Percentiles rank a stretch among this genome's conserved stretches.
Conservation (phyloP, 2,797 vertebrate genomes). For the Discoglossus pictus region DNA sequence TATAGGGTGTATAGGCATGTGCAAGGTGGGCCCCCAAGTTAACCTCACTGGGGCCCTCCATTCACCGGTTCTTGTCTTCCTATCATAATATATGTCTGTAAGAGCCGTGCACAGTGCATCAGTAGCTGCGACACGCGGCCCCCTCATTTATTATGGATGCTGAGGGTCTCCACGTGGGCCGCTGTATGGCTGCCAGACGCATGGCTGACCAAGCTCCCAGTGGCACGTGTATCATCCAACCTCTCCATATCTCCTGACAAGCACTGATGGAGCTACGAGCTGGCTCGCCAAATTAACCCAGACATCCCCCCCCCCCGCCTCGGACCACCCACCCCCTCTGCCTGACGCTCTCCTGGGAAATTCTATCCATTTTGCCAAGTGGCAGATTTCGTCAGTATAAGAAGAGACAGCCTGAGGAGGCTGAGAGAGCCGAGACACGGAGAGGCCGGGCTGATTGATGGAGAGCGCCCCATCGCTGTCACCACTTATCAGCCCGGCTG, state of each 20-base stretch:
- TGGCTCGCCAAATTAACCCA: constrained; percentile 23
- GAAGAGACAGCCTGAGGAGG: constrained; percentile 14
- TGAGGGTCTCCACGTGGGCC: neutral
- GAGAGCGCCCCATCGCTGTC: constrained; percentile 25
- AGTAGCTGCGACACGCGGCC: too few species aligned
- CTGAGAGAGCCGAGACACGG: constrained; percentile 1
- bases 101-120: too few species aligned
- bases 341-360: constrained; percentile 5
- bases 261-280: constrained; percentile 7
- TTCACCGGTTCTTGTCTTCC: too few species aligned
- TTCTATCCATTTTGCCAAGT: constrained; percentile 28
- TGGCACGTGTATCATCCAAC: constrained; percentile 13
- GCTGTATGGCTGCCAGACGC: constrained; percentile 22
- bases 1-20: too few species aligned
- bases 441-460: constrained; percentile 19
- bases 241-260: constrained; percentile 32
- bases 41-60: too few species aligned
- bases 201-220: constrained; percentile 22
- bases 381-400: constrained; percentile 33
- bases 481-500: constrained; percentile 17
- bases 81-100: too few species aligned
- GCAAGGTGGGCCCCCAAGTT: too few species aligned
- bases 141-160: constrained; percentile 25
- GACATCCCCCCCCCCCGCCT: constrained; percentile 16
- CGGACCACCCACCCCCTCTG: neutral